phyloP scores from a whole-genome alignment of 1,140 invertebrate genomes.

The Pollicipes pollicipes region DNA sequence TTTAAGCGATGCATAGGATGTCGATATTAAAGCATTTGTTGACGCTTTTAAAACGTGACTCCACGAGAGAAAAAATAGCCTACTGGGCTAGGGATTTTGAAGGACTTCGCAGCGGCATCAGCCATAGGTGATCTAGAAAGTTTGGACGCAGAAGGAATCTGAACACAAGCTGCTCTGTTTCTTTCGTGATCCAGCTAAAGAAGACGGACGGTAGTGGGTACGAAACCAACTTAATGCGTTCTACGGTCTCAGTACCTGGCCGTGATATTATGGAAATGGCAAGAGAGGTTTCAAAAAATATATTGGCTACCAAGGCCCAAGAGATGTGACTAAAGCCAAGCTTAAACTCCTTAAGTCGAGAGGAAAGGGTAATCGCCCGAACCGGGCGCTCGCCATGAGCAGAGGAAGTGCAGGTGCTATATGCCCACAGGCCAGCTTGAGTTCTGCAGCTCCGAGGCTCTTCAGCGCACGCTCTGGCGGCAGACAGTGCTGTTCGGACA shows the following conservation, averaged over 20 bases:
- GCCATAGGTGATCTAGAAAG: neutral
- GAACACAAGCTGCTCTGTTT: neutral
- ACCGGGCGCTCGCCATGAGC: neutral
- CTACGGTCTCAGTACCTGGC: neutral
- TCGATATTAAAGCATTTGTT: neutral
- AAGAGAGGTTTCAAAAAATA: neutral
- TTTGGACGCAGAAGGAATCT: neutral
- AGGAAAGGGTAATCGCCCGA: neutral
- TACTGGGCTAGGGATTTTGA: neutral
- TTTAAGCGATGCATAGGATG: neutral
- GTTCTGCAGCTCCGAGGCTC: neutral
- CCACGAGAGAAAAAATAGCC: neutral
- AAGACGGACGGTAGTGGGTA: neutral
- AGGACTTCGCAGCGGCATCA: neutral
- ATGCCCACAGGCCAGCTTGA: neutral
- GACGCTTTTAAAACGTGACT: neutral
- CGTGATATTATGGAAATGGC: neutral
- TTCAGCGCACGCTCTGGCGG: neutral
- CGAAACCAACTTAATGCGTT: neutral
- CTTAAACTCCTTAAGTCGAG: neutral
- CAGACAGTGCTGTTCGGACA: neutral
- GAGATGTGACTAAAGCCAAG: neutral
- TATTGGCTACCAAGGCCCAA: neutral
- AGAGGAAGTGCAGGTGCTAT: neutral
- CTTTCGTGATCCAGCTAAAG: neutral